Evolutionary conservation across 2,888 invertebrate genomes (phyloP).

Genomic region (Perdita meconis): DNA sequence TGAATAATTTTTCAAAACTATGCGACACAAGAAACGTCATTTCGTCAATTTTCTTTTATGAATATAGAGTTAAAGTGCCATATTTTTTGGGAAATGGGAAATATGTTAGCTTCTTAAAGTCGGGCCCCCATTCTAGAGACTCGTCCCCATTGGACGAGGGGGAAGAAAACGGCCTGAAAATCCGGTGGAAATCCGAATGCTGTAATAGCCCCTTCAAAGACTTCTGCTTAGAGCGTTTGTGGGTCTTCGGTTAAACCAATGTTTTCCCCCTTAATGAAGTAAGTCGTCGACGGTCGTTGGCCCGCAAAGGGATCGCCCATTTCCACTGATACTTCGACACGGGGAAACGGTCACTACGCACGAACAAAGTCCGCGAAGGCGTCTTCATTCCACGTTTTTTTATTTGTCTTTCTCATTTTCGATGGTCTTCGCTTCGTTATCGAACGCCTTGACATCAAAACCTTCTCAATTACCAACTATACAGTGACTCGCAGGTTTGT

Average conservation of each 20-base stretch:
- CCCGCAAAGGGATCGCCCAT: conserved; percentile 56
- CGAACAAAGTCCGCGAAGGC: conserved; percentile 14
- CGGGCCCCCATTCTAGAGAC: background rate
- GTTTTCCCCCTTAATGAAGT: conserved; percentile 62
- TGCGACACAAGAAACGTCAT: no score
- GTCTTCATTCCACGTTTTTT: background rate
- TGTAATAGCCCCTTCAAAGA: conserved; percentile 80
- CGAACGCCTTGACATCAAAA: no score
- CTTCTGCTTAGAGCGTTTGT: conserved; percentile 79
- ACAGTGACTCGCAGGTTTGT: no score
- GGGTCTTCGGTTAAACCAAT: conserved; percentile 75
- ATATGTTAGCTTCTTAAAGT: no score
- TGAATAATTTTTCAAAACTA: no score
- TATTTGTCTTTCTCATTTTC: background rate
- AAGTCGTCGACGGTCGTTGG: conserved; percentile 70
- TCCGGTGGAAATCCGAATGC: conserved; percentile 65
- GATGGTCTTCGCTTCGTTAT: background rate
- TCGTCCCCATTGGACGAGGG: conserved; percentile 4
- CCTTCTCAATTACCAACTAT: no score
- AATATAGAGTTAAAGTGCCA: no score
- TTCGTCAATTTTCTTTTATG: no score
- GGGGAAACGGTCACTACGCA: background rate
- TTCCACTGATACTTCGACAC: conserved; percentile 14
- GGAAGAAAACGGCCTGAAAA: conserved; percentile 41
- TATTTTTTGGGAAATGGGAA: no score